Conservation (phyloP, 2,113 vertebrate species). For the Abramis brama region DNA sequence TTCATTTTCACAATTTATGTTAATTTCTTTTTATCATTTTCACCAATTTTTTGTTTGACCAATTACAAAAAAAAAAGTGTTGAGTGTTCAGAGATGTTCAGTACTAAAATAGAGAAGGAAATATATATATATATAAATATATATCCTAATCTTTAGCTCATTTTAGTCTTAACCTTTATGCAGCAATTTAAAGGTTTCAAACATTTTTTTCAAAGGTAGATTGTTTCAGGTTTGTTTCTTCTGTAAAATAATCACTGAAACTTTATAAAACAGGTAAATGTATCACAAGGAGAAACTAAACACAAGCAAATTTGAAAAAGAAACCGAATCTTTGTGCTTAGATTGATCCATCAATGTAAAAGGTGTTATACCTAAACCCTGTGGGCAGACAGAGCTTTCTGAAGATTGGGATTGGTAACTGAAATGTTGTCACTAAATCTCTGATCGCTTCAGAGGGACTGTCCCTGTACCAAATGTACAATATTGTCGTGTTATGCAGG, state of each 20-base stretch:
- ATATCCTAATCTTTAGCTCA: background rate
- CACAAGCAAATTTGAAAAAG: background rate
- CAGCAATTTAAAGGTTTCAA: background rate
- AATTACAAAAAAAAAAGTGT: no score
- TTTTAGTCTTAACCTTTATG: background rate
- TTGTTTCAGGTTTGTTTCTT: background rate
- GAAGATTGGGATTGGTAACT: background rate
- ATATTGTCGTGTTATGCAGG: background rate
- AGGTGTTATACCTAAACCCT: background rate
- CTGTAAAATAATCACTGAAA: background rate
- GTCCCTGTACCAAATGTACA: conserved; percentile 2
- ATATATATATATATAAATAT: no score
- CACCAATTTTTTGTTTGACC: no score
- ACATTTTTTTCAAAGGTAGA: background rate
- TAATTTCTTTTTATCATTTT: no score
- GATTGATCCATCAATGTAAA: background rate
- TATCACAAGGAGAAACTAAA: background rate
- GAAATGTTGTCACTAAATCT: background rate
- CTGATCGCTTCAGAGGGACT: conserved; percentile 9
- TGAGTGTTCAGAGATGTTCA: no score
- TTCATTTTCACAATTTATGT: no score
- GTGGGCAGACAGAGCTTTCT: background rate
- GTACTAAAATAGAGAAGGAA: no score
- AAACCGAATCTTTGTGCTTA: background rate
- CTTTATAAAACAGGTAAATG: background rate